Evolutionary conservation across 2,797 vertebrate genomes (phyloP), one percentile per base, ranked within the genome.

Genomic region (Prunella strophiata): DNA sequence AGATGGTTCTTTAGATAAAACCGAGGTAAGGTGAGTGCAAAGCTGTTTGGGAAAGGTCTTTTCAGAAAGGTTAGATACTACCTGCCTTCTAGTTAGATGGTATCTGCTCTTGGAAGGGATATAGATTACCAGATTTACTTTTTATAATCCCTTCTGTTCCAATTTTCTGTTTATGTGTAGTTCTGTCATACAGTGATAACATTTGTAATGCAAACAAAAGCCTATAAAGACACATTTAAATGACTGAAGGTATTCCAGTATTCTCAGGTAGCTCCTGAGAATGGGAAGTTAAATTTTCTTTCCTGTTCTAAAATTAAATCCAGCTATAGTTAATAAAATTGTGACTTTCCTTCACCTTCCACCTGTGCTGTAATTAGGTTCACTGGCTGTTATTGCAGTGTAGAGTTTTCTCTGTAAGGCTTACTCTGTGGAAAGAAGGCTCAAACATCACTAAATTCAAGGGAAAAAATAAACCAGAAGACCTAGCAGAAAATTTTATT

Each of bases 41-140:
- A 88, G 61, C 38, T 72, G 13, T 71, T 83, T 9, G 30, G 45
- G 57, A 75, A 92, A 80, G 85, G 38, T 94, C 76, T 91, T 96
- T 91, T 83, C 30, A 50, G 73, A 81, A 95, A 90, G 72, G 58
- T 92, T 95, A 96, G 95, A 92, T 94, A 95, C 85, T 72, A 91
- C 87, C 57, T 91, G 75, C 68, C 72, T 89, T 71, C 78, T 67
- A 7, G 59, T 52, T 67, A 57, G 87, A 88, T 94, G 54, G 9
- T 61, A 91, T 95, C 91, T 94, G n/a, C 70, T 61, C 71, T 85
- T 54, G 51, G 79, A 89, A 75, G 62, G 51, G 26, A 58, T 11
- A 2, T 67, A 61, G 76, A 50, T 85, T 88, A 43, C 61, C 54
- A 51, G 26, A 76, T 45, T 63, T 61, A 88, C 34, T 67, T 87